These are phyloP conservation scores for Zosterops hypoxanthus DNA, from an alignment of 2,113 vertebrate genomes.

Conservation along the genomic window DNA sequence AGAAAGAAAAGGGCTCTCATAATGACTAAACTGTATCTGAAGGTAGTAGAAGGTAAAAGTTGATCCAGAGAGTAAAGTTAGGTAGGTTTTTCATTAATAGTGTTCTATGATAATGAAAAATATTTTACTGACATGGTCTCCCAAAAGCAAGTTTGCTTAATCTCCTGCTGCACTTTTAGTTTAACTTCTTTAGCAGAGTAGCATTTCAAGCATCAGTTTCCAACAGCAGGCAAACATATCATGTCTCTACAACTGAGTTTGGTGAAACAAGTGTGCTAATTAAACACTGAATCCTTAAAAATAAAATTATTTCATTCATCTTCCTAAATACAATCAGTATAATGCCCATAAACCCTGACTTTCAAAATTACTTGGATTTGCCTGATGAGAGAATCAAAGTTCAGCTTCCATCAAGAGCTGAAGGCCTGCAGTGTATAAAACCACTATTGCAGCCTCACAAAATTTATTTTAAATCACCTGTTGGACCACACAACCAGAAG, in stretches of 20 bases:
- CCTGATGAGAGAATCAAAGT: not conserved
- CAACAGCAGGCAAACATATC: not conserved
- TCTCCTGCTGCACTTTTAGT: not conserved
- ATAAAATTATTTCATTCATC: not conserved
- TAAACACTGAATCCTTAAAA: not conserved
- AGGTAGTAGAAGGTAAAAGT: not conserved
- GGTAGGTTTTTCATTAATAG: not conserved
- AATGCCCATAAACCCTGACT: not conserved
- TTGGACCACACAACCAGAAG: not conserved
- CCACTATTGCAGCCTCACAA: not conserved
- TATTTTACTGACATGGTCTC: not conserved
- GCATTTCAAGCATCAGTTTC: not conserved
- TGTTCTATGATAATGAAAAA: not conserved
- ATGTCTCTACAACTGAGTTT: not conserved
- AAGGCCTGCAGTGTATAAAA: not conserved
- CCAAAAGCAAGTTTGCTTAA: not conserved
- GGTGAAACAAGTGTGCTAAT: not conserved
- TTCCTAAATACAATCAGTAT: not conserved
- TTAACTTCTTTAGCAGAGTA: not conserved
- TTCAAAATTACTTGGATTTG: not conserved
- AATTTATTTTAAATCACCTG: not conserved
- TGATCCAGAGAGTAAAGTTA: not conserved
- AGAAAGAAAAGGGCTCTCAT: not conserved
- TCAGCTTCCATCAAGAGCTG: not conserved
- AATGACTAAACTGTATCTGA: not conserved